Evolutionary conservation across 2,888 invertebrate species (phyloP), one percentile per base, ranked within the genome.

Genomic region (Drosophila anomalata): DNA sequence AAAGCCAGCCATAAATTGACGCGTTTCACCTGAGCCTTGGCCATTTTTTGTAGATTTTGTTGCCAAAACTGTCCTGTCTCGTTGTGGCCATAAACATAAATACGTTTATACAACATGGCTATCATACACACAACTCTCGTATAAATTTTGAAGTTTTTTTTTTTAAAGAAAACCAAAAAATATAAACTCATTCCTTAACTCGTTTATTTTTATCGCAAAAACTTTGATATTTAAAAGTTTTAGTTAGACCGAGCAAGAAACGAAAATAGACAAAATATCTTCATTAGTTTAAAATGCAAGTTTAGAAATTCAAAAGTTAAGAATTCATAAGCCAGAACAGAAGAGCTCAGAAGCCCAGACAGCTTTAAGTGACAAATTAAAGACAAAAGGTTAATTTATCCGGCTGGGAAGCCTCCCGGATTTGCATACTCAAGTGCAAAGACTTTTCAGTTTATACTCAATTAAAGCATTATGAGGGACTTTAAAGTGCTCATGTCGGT

Each of bases 401-500:
- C 36, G 36, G 36, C 36, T 20, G 41, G 17, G n/a, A 8, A 17
- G 17, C 9, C 41, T 14, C 41, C 5, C 17, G 20, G 14, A 20
- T 42, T 42, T 42, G 42, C 42, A 42, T 20, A 42, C 17, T 42
- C 42, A 11, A 42, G 42, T 44, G 44, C 44, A 22, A 11, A 22
- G 44, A 44, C 44, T 44, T 44, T 44, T 22, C 22, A 56, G 33
- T 47, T 56, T 31, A 56, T 56, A 33, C 61, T 60, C 48, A 62
- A 60, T 62, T 48, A 42, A 62, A 60, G 61, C 48, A 39, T 31
- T n/a, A n/a, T 22, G 14, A 48, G 31, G 29, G 39, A 24, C 61
- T 48, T 60, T 60, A n/a, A 24, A 31, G 48, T 22, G 22, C 44
- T 22, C 44, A 20, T 42, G 42, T 42, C 17, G 42, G n/a, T 29